Evolutionary conservation across 2,888 invertebrate genomes (phyloP).

Genomic region (Pantelozetes paolii): DNA sequence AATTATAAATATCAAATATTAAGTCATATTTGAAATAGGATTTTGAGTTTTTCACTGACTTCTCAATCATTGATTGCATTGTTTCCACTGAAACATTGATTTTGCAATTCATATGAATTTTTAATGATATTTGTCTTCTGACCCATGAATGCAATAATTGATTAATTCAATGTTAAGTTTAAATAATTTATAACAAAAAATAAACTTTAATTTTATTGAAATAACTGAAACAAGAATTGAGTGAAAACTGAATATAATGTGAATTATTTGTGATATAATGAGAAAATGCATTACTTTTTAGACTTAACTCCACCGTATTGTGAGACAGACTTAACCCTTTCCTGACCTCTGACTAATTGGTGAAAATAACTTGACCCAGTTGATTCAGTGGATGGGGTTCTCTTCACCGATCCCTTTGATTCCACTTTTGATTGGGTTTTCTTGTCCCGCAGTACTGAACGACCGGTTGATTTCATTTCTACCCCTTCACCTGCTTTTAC

Average conservation of each 20-base stretch:
- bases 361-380: slow-evolving; percentile 2
- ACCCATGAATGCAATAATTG: too few relatives aligned
- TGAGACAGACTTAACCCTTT: slow-evolving; percentile 20
- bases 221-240: neutral
- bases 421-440: neutral
- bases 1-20: too few relatives aligned
- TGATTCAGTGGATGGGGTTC: neutral
- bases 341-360: slow-evolving; percentile 14
- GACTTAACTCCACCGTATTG: neutral
- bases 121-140: too few relatives aligned
- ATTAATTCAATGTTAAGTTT: too few relatives aligned
- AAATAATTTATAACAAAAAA: neutral
- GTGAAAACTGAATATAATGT: neutral
- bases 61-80: too few relatives aligned
- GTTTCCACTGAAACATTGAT: too few relatives aligned
- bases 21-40: too few relatives aligned
- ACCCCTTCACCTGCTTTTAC: too few relatives aligned
- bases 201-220: neutral
- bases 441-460: neutral
- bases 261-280: neutral
- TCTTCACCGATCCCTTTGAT: neutral
- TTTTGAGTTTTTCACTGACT: too few relatives aligned
- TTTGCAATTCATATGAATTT: too few relatives aligned
- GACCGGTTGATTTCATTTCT: neutral
- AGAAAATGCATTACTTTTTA: neutral